These are phyloP conservation scores for Sesia apiformis DNA, from an alignment of 2,888 invertebrate species.

Conservation along the genomic window DNA sequence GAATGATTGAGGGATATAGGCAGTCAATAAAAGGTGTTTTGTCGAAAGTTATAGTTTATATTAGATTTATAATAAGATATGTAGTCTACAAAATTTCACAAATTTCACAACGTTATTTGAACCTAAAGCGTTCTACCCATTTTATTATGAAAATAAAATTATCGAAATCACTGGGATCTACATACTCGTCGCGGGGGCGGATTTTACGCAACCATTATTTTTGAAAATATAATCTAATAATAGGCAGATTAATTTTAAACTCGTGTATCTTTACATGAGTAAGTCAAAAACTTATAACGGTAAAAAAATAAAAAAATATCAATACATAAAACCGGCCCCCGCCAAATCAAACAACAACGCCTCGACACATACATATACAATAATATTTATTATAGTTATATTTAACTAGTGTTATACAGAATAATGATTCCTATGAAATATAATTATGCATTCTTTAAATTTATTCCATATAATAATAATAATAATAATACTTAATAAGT, in stretches of 20 bases:
- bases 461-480: conserved; percentile 71
- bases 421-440: conserved; percentile 77
- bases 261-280: conserved; percentile 65
- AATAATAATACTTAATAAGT: conserved; percentile 74
- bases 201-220: conserved; percentile 69
- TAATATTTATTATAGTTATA: conserved; percentile 68
- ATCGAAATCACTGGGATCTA: conserved; percentile 70
- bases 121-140: conserved; percentile 74
- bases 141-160: conserved; percentile 74
- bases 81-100: conserved; percentile 76
- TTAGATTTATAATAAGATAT: conserved; percentile 76
- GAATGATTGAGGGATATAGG: no score
- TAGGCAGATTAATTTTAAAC: conserved; percentile 64
- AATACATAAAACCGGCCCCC: conserved; percentile 68
- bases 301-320: conserved; percentile 75
- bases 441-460: conserved; percentile 75
- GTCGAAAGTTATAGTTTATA: conserved; percentile 74
- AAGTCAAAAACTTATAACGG: conserved; percentile 71
- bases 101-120: conserved; percentile 75
- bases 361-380: conserved; percentile 54
- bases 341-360: conserved; percentile 46
- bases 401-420: conserved; percentile 76
- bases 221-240: conserved; percentile 75
- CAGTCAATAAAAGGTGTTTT: no score
- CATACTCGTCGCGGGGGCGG: conserved; percentile 50